These are phyloP conservation scores for Synanthedon vespiformis DNA, from an alignment of 2,888 invertebrate genomes.

Conservation along the genomic window DNA sequence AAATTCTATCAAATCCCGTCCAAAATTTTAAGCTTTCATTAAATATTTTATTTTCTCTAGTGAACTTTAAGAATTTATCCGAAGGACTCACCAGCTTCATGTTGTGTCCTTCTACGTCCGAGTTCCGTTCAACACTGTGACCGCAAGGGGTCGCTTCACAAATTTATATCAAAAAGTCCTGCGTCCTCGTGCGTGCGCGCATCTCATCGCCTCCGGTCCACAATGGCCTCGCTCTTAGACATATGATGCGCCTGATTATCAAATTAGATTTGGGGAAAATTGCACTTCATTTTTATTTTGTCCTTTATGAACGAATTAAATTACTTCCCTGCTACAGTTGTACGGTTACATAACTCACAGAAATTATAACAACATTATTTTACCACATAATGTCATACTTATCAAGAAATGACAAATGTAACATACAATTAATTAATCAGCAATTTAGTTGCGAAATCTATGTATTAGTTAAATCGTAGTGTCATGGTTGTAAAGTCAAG, in stretches of 20 bases:
- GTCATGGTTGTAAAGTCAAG: too few relatives aligned
- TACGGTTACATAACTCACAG: too few relatives aligned
- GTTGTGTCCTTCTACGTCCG: conserved; percentile 54
- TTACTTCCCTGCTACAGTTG: too few relatives aligned
- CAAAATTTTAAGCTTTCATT: neutral
- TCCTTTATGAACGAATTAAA: too few relatives aligned
- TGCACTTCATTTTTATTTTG: neutral
- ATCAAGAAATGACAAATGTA: too few relatives aligned
- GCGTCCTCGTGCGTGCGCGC: conserved; percentile 39
- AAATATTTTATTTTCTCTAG: neutral
- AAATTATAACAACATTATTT: too few relatives aligned
- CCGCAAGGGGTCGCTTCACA: conserved; percentile 39
- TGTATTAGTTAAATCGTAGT: too few relatives aligned
- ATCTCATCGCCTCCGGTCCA: conserved; percentile 29
- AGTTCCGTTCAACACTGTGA: conserved; percentile 49
- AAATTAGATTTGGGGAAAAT: neutral
- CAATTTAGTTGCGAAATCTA: too few relatives aligned
- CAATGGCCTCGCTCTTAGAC: conserved; percentile 47
- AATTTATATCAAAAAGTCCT: conserved; percentile 59
- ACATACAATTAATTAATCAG: too few relatives aligned
- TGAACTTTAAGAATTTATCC: conserved; percentile 10
- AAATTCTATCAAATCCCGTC: too few relatives aligned
- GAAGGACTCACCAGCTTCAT: conserved; percentile 69
- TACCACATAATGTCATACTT: too few relatives aligned
- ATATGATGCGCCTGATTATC: neutral